Conservation (phyloP, 2,797 vertebrate species). For the Phrynocephalus vlangalii region DNA sequence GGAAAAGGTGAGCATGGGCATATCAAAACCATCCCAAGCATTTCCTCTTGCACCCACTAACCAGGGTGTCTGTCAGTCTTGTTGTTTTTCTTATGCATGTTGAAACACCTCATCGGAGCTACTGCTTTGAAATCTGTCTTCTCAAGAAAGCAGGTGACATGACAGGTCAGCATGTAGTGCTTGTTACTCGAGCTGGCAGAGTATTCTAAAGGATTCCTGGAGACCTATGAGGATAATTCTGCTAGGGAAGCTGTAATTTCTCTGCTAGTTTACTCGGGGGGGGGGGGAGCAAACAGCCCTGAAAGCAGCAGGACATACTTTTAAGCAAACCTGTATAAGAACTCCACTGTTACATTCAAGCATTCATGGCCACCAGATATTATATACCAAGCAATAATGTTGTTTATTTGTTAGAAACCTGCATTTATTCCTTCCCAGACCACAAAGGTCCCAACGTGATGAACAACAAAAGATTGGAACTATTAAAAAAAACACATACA, state of each 20-base stretch:
- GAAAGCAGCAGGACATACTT: too few relatives aligned
- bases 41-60: background rate
- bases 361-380: too few relatives aligned
- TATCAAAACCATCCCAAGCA: background rate
- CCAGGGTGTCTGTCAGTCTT: background rate
- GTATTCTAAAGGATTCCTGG: background rate
- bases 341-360: too few relatives aligned
- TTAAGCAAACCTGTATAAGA: too few relatives aligned
- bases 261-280: too few relatives aligned
- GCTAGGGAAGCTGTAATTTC: background rate
- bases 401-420: background rate
- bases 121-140: background rate
- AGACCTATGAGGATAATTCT: background rate
- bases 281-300: too few relatives aligned
- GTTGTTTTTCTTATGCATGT: too few relatives aligned
- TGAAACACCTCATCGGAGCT: too few relatives aligned
- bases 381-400: too few relatives aligned
- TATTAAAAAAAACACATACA: too few relatives aligned
- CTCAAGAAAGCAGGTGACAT: background rate
- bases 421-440: background rate
- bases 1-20: too few relatives aligned
- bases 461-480: background rate
- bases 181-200: background rate
- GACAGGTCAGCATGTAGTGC: background rate
- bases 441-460: background rate